Conservation (phyloP, 2,113 vertebrate species). For the Leiothrix lutea region DNA sequence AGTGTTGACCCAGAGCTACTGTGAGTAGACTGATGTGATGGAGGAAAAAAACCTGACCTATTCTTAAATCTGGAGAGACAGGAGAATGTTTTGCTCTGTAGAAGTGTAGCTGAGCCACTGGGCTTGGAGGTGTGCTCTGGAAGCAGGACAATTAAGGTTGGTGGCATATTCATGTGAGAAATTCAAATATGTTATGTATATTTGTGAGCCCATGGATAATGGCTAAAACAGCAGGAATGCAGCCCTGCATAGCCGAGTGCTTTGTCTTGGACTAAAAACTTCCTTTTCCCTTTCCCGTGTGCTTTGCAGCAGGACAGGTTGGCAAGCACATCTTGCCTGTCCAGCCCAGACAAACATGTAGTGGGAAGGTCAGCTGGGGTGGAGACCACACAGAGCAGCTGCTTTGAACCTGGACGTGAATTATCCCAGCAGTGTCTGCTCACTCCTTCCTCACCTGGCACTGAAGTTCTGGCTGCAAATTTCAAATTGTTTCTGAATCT, state of each 20-base stretch:
- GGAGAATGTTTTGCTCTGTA: background rate
- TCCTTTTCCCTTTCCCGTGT: background rate
- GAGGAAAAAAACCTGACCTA: background rate
- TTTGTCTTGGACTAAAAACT: slow-evolving; percentile 5
- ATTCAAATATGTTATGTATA: background rate
- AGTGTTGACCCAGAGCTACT: background rate
- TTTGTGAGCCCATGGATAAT: background rate
- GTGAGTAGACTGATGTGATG: background rate
- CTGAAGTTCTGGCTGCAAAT: background rate
- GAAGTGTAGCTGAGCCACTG: background rate
- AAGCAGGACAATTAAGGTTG: background rate
- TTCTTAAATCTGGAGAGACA: background rate
- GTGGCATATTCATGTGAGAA: background rate
- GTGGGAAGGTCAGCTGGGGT: background rate
- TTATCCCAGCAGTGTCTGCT: background rate
- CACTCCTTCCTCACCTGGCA: background rate
- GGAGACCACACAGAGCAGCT: background rate
- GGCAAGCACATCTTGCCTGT: background rate
- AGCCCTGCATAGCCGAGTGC: background rate
- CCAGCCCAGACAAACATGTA: background rate
- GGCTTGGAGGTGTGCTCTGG: background rate
- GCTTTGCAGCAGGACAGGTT: background rate
- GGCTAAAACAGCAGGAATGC: background rate
- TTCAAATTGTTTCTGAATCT: background rate
- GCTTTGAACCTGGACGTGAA: background rate